These are phyloP conservation scores for Prosopocoilus inquinatus DNA, from an alignment of 2,888 invertebrate species.

Conservation along the genomic window DNA sequence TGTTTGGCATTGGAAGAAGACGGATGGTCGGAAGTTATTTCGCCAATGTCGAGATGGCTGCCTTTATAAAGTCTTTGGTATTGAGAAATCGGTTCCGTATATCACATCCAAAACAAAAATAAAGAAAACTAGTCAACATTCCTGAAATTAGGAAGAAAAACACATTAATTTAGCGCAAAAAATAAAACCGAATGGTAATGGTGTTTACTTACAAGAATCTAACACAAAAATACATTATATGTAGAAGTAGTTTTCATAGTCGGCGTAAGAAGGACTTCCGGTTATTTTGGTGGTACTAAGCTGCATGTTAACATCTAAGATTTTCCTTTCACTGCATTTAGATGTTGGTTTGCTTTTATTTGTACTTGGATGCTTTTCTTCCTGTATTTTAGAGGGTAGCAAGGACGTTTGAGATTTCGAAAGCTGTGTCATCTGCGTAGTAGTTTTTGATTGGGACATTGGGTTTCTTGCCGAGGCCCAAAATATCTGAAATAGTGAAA, in stretches of 20 bases:
- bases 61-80: slow-evolving; percentile 17
- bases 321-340: slow-evolving; percentile 31
- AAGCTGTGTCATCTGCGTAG: slow-evolving; percentile 46
- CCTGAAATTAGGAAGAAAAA: slow-evolving; percentile 20
- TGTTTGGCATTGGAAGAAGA: neutral
- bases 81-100: slow-evolving; percentile 14
- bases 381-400: slow-evolving; percentile 39
- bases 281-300: slow-evolving; percentile 32
- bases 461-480: slow-evolving; percentile 57
- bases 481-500: slow-evolving; percentile 52
- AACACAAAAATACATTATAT: slow-evolving; percentile 48
- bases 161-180: neutral
- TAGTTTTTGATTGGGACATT: slow-evolving; percentile 49
- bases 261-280: slow-evolving; percentile 54
- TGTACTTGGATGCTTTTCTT: slow-evolving; percentile 39
- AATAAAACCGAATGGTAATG: neutral
- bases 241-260: slow-evolving; percentile 67
- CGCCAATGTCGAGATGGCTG: neutral
- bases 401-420: slow-evolving; percentile 47
- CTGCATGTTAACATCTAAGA: slow-evolving; percentile 26
- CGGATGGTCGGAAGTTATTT: neutral
- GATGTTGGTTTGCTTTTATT: slow-evolving; percentile 28
- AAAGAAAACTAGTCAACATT: slow-evolving; percentile 21
- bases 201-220: slow-evolving; percentile 9
- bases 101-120: slow-evolving; percentile 29